Evolutionary conservation across 2,113 vertebrate genomes (phyloP).

Genomic region (Rhipidura dahli): DNA sequence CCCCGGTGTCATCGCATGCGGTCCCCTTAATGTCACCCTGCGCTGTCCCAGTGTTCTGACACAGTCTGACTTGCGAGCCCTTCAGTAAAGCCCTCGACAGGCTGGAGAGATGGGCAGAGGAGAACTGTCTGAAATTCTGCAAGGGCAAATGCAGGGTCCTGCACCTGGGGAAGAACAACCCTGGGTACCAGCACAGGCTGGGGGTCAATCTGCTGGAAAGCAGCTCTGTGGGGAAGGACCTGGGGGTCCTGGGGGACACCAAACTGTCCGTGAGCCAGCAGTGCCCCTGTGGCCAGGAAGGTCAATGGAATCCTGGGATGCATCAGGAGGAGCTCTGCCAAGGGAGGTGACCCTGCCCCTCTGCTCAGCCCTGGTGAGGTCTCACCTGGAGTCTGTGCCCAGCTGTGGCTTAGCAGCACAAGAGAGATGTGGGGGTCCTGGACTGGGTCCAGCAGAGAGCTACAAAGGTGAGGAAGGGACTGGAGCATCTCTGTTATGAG

Average conservation of each 20-base stretch:
- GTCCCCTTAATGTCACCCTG: neutral
- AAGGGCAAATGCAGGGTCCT: neutral
- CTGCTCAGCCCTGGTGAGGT: neutral
- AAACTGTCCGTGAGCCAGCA: neutral
- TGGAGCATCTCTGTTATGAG: neutral
- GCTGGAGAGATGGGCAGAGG: neutral
- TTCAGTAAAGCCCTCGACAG: neutral
- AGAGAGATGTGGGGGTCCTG: neutral
- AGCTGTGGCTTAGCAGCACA: neutral
- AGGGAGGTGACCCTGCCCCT: neutral
- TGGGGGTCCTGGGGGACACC: neutral
- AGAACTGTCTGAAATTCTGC: too few species aligned
- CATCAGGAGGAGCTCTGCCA: neutral
- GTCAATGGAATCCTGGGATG: neutral
- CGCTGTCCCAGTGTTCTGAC: too few species aligned
- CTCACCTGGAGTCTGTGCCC: neutral
- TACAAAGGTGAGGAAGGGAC: neutral
- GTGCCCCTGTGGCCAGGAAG: neutral
- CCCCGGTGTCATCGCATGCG: accelerated
- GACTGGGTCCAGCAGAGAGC: neutral
- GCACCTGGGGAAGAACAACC: neutral
- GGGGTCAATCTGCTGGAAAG: too few species aligned
- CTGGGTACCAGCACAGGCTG: neutral
- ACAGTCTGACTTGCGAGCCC: neutral
- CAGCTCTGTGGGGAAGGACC: neutral